Conservation (phyloP, 1,140 invertebrate genomes). For the Drosophila melanica region DNA sequence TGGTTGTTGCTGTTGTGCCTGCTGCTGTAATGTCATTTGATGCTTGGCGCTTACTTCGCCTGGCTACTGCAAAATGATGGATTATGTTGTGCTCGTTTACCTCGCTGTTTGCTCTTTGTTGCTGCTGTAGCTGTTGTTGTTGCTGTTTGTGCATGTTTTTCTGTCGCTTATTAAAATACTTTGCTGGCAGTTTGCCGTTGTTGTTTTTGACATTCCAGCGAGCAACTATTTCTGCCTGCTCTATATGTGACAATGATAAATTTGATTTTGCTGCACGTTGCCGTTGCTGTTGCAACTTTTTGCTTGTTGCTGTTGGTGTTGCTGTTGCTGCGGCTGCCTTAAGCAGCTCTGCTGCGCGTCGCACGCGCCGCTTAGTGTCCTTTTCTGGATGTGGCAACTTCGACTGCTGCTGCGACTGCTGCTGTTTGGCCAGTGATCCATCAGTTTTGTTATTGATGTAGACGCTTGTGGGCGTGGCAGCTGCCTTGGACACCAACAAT, state of each 20-base stretch:
- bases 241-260: slow-evolving; percentile 83
- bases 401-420: slow-evolving; percentile 32
- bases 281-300: slow-evolving; percentile 48
- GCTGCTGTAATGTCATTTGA: slow-evolving; percentile 61
- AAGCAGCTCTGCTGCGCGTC: slow-evolving; percentile 49
- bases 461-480: slow-evolving; percentile 48
- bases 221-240: slow-evolving; percentile 48
- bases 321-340: slow-evolving; percentile 38
- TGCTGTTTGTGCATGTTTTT: slow-evolving; percentile 77
- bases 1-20: slow-evolving; percentile 36
- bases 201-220: slow-evolving; percentile 54
- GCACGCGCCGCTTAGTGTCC: slow-evolving; percentile 58
- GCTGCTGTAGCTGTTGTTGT: slow-evolving; percentile 14
- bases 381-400: slow-evolving; percentile 19
- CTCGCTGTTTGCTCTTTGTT: slow-evolving; percentile 39
- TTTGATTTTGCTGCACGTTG: slow-evolving; percentile 77
- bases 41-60: slow-evolving; percentile 66
- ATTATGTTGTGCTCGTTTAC: slow-evolving; percentile 74
- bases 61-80: slow-evolving; percentile 74
- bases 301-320: too few relatives aligned
- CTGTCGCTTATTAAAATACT: slow-evolving; percentile 82
- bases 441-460: slow-evolving; percentile 79
- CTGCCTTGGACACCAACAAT: slow-evolving; percentile 24
- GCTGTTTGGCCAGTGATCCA: slow-evolving; percentile 72
- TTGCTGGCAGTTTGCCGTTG: slow-evolving; percentile 72